These are phyloP conservation scores for Amblyopsis hoosieri DNA, from an alignment of 2,797 vertebrate species.

Conservation along the genomic window DNA sequence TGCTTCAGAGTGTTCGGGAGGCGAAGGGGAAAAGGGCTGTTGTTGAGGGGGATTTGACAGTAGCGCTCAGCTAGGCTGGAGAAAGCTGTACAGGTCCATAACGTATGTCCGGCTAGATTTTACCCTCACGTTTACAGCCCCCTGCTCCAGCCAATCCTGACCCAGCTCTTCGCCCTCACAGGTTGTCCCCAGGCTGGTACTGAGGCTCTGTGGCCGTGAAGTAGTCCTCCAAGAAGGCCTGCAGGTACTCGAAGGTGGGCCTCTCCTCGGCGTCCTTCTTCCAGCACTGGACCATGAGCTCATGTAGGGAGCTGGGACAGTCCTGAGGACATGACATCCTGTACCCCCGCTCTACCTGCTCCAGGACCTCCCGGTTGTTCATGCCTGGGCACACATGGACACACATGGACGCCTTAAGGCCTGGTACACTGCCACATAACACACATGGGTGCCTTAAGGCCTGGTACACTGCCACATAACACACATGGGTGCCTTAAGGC, in stretches of 20 bases:
- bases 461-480: too few species aligned
- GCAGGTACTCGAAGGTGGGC: constrained; percentile 96
- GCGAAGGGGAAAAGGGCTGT: neutral
- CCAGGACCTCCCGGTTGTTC: constrained; percentile 97
- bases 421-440: too few species aligned
- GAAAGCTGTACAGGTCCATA: constrained; percentile 52
- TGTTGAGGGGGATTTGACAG: constrained; percentile 18
- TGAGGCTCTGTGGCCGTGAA: constrained; percentile 98
- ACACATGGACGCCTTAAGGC: too few species aligned
- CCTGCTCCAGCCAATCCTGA: neutral
- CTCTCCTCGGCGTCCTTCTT: constrained; percentile 95
- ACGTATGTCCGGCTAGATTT: constrained; percentile 19
- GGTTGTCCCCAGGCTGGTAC: constrained; percentile 97
- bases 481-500: too few species aligned
- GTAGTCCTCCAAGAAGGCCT: constrained; percentile 98
- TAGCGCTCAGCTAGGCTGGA: constrained; percentile 35
- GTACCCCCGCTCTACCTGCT: constrained; percentile 97
- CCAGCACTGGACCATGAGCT: constrained; percentile 99
- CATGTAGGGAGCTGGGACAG: constrained; percentile 93
- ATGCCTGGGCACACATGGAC: constrained; percentile 79
- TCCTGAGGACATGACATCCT: constrained; percentile 93
- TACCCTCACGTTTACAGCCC: too few species aligned
- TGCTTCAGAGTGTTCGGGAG: constrained; percentile 21
- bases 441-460: too few species aligned
- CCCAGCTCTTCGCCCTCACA: constrained; percentile 73